Evolutionary conservation across 2,113 vertebrate species (phyloP), one percentile per base, ranked within the genome.

Genomic region (Ariopsis seemanni): DNA sequence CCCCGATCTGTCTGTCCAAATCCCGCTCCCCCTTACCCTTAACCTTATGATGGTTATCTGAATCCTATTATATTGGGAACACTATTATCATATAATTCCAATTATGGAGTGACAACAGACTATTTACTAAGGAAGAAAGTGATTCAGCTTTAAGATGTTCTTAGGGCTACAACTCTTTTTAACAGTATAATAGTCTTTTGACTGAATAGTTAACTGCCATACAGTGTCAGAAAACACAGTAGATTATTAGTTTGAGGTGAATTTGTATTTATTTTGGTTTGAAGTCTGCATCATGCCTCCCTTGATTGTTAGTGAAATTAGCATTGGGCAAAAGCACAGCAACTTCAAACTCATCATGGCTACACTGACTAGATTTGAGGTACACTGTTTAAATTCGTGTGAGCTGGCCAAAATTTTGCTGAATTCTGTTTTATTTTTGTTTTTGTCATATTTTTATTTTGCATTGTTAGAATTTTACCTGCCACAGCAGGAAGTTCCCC

Each of bases 401-500:
- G 55, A 78, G 27, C 75, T 53, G 25, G 0, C 11, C 75, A 55
- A 27, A 55, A 17, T 27, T 5, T 27, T 55, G 52, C 22, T 42
- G 11, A 53, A 53, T 52, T 74, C 17, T 6, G 10, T 25, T 18
- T 78, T n/a, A 50, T 11, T 75, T 50, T 5, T 25, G 18, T 25
- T 50, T 52, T 50, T 52, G 20, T 50, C 15, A 27, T 25, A 55
- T 57, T 79, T 79, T 57, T 57, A 27, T 80, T 60, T 9, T 57
- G 27, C 12, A 30, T 53, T 60, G 18, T 62, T 34, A 60, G 25
- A 7, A 77, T 60, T 82, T 90, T 91, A 96, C 95, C 96, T 93
- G 94, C 92, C 14, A 93, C 77, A 55, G 92, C 87, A 1, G 92
- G 92, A 2, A 89, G 93, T 30, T 95, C 94, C n/a, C 93, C 93